These are phyloP conservation scores for Aproaerema taeniolella DNA, from an alignment of 2,888 invertebrate genomes.

Conservation along the genomic window DNA sequence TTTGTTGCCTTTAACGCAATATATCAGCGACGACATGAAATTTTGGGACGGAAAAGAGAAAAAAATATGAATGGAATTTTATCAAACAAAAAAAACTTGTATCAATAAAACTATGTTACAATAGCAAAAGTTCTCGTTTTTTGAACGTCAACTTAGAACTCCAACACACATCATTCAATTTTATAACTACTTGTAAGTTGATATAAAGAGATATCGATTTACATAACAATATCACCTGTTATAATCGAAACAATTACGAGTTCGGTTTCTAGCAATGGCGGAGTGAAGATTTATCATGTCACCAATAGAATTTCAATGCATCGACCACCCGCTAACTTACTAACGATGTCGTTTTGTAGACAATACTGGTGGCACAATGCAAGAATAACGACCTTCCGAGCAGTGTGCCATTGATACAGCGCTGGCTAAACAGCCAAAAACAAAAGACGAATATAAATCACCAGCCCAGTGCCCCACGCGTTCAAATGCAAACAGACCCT, in stretches of 20 bases:
- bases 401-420: constrained; percentile 60
- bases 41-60: constrained; percentile 35
- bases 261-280: constrained; percentile 48
- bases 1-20: constrained; percentile 62
- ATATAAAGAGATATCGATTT: constrained; percentile 15
- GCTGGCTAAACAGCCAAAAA: constrained; percentile 71
- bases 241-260: constrained; percentile 52
- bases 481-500: constrained; percentile 42
- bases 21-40: constrained; percentile 59
- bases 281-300: constrained; percentile 59
- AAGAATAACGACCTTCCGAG: constrained; percentile 70
- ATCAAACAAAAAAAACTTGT: constrained; percentile 27
- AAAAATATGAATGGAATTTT: constrained; percentile 45
- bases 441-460: constrained; percentile 74
- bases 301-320: constrained; percentile 69
- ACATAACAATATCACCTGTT: constrained; percentile 23
- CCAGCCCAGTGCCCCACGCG: constrained; percentile 47
- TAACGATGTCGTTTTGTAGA: constrained; percentile 70
- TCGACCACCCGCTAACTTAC: constrained; percentile 71
- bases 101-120: constrained; percentile 31
- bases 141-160: too few species aligned
- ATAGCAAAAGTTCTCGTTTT: constrained; percentile 1
- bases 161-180: too few species aligned
- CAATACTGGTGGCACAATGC: constrained; percentile 70
- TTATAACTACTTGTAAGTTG: neutral